These are phyloP conservation scores for Aquatica leii DNA, from an alignment of 2,888 invertebrate species.

Conservation along the genomic window DNA sequence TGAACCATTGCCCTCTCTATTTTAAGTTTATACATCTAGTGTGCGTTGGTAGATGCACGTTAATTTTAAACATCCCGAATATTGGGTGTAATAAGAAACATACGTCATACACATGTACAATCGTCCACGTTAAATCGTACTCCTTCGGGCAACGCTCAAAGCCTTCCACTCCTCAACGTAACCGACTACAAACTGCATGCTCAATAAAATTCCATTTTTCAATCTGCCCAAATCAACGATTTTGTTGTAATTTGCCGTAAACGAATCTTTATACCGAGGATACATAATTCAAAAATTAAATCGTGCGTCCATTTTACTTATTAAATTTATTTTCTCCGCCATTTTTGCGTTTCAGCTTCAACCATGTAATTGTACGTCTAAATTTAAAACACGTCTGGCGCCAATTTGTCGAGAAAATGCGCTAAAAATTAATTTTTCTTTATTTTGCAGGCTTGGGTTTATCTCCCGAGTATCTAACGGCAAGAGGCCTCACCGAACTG, in stretches of 20 bases:
- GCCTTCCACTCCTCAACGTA: background rate
- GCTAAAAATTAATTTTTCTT: background rate
- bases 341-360: constrained; percentile 1
- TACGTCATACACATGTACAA: constrained; percentile 41
- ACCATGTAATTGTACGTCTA: background rate
- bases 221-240: background rate
- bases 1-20: constrained; percentile 55
- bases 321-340: background rate
- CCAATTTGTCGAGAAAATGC: constrained; percentile 1
- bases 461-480: constrained; percentile 69
- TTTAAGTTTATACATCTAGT: constrained; percentile 50
- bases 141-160: background rate
- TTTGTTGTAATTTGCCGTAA: background rate
- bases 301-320: background rate
- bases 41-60: constrained; percentile 50
- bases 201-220: background rate
- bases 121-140: constrained; percentile 29
- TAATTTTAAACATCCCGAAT: constrained; percentile 53
- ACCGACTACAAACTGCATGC: background rate
- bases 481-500: constrained; percentile 63
- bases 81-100: constrained; percentile 42
- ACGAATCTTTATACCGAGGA: too few species aligned
- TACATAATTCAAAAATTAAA: too few species aligned
- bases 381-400: constrained; percentile 16
- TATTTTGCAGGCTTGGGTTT: constrained; percentile 66